Evolutionary conservation across 2,888 invertebrate species (phyloP).

Genomic region (Arge pagana): DNA sequence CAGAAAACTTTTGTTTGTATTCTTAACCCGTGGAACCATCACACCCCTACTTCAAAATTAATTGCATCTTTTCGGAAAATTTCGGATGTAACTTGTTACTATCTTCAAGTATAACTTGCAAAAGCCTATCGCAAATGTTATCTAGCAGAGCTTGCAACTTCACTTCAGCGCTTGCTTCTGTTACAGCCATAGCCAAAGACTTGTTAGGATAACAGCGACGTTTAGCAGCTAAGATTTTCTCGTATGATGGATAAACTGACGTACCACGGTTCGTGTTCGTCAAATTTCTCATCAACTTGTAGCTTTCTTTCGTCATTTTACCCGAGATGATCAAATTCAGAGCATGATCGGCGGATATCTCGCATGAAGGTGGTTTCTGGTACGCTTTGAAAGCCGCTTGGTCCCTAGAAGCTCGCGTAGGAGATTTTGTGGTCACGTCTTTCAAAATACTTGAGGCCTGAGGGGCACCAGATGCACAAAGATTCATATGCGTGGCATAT

Average conservation of each 20-base stretch:
- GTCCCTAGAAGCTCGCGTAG: too few species aligned
- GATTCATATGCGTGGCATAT: too few species aligned
- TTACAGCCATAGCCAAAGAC: too few species aligned
- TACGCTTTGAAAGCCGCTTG: too few species aligned
- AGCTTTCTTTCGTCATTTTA: constrained; percentile 10
- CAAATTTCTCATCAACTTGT: constrained; percentile 8
- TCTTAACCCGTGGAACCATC: constrained; percentile 18
- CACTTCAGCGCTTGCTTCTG: background rate
- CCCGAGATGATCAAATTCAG: background rate
- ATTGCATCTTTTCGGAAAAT: background rate
- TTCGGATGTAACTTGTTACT: background rate
- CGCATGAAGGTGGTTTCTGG: too few species aligned
- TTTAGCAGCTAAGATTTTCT: constrained; percentile 11
- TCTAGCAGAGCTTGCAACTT: constrained; percentile 2
- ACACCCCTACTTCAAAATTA: constrained; percentile 25
- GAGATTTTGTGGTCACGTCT: too few species aligned
- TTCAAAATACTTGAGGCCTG: too few species aligned
- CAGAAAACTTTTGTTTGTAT: constrained; percentile 23
- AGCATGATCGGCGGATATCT: background rate
- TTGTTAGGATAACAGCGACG: constrained; percentile 1
- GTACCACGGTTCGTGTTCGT: constrained; percentile 4
- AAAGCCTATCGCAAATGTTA: background rate
- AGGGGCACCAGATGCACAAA: too few species aligned
- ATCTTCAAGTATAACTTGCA: constrained; percentile 5
- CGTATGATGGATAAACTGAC: constrained; percentile 11